phyloP scores from a whole-genome alignment of 2,797 vertebrate species.

The Pangasius macronema region DNA sequence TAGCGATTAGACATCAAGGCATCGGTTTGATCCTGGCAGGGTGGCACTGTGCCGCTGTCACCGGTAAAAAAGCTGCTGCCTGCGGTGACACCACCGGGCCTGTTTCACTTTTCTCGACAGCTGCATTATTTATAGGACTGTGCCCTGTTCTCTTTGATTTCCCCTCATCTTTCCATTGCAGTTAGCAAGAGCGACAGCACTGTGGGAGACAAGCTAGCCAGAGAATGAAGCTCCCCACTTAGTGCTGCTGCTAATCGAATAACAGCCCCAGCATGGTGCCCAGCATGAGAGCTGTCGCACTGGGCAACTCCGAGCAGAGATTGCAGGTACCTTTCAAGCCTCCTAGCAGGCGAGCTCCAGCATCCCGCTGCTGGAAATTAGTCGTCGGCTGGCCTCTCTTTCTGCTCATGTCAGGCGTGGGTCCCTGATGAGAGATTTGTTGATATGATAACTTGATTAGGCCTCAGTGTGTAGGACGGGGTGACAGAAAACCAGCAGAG shows the following conservation, averaged over 20 bases:
- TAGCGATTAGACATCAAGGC: slow-evolving; percentile 11
- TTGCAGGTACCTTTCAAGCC: slow-evolving; percentile 88
- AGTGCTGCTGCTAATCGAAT: slow-evolving; percentile 84
- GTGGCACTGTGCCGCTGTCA: slow-evolving; percentile 49
- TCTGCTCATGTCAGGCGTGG: slow-evolving; percentile 73
- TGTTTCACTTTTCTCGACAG: slow-evolving; percentile 41
- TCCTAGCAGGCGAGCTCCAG: slow-evolving; percentile 76
- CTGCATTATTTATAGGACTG: slow-evolving; percentile 56
- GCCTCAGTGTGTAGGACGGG: slow-evolving; percentile 75
- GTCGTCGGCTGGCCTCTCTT: slow-evolving; percentile 75
- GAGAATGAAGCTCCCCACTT: slow-evolving; percentile 79
- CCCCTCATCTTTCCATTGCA: slow-evolving; percentile 48
- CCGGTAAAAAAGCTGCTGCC: slow-evolving; percentile 45
- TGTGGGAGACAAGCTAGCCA: slow-evolving; percentile 67
- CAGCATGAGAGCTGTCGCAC: slow-evolving; percentile 79
- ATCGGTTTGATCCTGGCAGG: slow-evolving; percentile 41
- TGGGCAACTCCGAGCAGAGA: slow-evolving; percentile 74
- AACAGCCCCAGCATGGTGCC: slow-evolving; percentile 84
- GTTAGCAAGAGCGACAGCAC: slow-evolving; percentile 68
- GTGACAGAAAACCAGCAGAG: slow-evolving; percentile 70
- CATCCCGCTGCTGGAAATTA: slow-evolving; percentile 81
- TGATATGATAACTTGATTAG: slow-evolving; percentile 84
- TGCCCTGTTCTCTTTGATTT: slow-evolving; percentile 63
- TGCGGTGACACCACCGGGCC: slow-evolving; percentile 45
- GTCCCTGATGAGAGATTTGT: slow-evolving; percentile 82